Evolutionary conservation across 2,113 vertebrate genomes (phyloP).

Genomic region (Lepisosteus osseus): DNA sequence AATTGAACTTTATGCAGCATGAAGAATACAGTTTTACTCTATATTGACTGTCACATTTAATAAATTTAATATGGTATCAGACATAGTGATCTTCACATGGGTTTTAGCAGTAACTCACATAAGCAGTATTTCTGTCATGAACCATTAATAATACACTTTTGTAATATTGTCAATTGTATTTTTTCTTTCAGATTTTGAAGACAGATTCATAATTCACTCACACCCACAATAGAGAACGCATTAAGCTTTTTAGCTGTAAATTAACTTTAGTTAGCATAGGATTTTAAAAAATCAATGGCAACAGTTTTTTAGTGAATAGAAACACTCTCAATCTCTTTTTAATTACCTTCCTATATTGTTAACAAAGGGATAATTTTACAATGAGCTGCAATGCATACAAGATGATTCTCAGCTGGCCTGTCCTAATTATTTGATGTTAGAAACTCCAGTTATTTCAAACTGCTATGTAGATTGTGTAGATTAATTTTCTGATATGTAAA

Average conservation of each 20-base stretch:
- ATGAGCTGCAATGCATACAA: constrained; percentile 50
- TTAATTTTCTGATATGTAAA: constrained; percentile 75
- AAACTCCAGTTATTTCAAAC: constrained; percentile 67
- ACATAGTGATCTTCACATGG: constrained; percentile 9
- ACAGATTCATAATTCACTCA: constrained; percentile 15
- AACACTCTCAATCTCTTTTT: constrained; percentile 50
- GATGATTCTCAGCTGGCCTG: constrained; percentile 66
- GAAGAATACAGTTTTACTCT: constrained; percentile 5
- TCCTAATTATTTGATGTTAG: constrained; percentile 59
- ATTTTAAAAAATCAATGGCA: constrained; percentile 25
- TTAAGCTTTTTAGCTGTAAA: constrained; percentile 5
- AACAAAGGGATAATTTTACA: constrained; percentile 63
- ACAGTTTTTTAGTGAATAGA: constrained; percentile 52
- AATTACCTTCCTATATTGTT: constrained; percentile 64
- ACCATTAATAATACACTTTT: constrained; percentile 19
- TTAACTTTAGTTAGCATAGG: constrained; percentile 11
- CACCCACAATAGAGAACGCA: constrained; percentile 4
- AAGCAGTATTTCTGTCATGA: constrained; percentile 18
- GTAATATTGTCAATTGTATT: constrained; percentile 19
- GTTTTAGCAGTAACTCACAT: constrained; percentile 11
- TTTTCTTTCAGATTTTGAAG: neutral
- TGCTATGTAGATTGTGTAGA: constrained; percentile 70
- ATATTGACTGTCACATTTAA: constrained; percentile 21
- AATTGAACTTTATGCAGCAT: constrained; percentile 18
- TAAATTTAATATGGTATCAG: constrained; percentile 17